Conservation (phyloP, 2,797 vertebrate genomes). For the Dendrocincla tyrannina region DNA sequence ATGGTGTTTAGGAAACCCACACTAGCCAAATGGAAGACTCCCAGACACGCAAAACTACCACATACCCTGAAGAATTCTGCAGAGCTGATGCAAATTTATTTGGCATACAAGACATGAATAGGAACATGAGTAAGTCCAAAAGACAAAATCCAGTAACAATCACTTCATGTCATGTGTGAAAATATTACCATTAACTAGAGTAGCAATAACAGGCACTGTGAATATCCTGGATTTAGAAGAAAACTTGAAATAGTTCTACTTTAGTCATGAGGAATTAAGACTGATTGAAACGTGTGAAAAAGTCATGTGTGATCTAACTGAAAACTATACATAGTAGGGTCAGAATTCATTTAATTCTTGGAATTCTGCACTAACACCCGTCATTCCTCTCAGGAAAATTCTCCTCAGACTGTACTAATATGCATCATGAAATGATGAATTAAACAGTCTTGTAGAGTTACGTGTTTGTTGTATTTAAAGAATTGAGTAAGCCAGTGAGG, state of each 20-base stretch:
- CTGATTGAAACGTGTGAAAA: slow-evolving; percentile 40
- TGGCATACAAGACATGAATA: background rate
- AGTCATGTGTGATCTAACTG: slow-evolving; percentile 31
- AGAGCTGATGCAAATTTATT: slow-evolving; percentile 20
- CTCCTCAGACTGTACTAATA: background rate
- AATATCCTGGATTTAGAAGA: slow-evolving; percentile 8
- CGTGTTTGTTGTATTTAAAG: background rate
- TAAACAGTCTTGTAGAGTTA: background rate
- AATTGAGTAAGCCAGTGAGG: background rate
- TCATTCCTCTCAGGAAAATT: slow-evolving; percentile 30
- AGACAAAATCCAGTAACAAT: background rate
- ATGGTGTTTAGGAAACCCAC: slow-evolving; percentile 39
- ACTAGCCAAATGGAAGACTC: slow-evolving; percentile 44
- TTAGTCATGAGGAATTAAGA: slow-evolving; percentile 26
- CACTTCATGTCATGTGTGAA: background rate
- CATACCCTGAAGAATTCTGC: slow-evolving; percentile 35
- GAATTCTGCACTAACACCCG: slow-evolving; percentile 7
- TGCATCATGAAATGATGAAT: background rate
- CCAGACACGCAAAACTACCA: slow-evolving; percentile 46
- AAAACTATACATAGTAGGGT: background rate
- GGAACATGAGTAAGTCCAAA: slow-evolving; percentile 22
- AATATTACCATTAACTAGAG: background rate
- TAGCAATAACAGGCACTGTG: background rate
- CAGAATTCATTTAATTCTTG: slow-evolving; percentile 55
- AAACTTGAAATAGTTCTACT: slow-evolving; percentile 12